Base-by-base conservation (phyloP, 2,888 invertebrate genomes). In the Drosophila colorata region DNA sequence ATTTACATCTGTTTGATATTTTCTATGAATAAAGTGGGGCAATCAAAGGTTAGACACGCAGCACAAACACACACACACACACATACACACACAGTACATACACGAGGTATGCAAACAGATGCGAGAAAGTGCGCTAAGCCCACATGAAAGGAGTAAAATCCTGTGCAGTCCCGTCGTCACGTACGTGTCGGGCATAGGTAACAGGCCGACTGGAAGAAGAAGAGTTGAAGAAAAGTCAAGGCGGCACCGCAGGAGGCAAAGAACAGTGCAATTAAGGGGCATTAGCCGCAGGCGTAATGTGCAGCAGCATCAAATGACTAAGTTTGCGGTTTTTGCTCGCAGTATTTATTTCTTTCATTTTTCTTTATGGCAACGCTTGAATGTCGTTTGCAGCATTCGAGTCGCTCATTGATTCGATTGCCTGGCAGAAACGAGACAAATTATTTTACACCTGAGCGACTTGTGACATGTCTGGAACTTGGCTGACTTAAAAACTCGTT, bases 391-490 rank as follows among this genome's bases (percentile, higher is more conserved):
- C 60, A 70, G 59, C 52, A 69, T 53, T 49, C 23, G 38, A 55
- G 63, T 31, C 51, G 52, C 43, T 46, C 67, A 77, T 73, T 79
- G 86, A 76, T 77, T 82, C 74, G 67, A 72, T 83, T 82, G 63
- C 59, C 35, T 51, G 60, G 65, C 69, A 74, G 60, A 74, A 86
- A 71, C 74, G 87, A 88, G 80, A 83, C 79, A 87, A 79, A 89
- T 89, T 87, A 74, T 77, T 74, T 83, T 74, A 78, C 88, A 80
- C 74, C 75, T 59, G 70, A 86, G 41, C 74, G 67, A 72, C 52
- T 76, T 77, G 80, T 71, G 78, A 82, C 73, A 81, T 70, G 89
- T 89, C 85, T 89, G 69, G 71, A 66, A 71, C 71, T 69, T 68
- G 71, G 46, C 70, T 67, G 52, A 58, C 35, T 53, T 37, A 57